Percentiles rank a stretch among this genome's conserved stretches.
Evolutionary conservation across 2,113 vertebrate species (phyloP).

Genomic region (Archilochus colubris): DNA sequence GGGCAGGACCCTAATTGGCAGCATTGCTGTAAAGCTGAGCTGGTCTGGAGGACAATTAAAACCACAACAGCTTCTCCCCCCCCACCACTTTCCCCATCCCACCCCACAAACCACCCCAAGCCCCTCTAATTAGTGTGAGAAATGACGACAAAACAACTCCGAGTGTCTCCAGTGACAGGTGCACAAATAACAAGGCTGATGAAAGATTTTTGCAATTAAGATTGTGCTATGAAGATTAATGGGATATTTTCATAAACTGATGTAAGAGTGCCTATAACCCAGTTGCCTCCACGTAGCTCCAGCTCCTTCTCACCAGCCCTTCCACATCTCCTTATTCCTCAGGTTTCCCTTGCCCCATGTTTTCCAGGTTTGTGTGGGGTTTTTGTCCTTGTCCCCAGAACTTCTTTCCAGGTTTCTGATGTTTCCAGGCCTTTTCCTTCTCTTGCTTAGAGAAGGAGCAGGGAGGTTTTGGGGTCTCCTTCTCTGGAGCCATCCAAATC

Average conservation of each 20-base stretch:
- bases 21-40: conserved; percentile 1
- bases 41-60: conserved; percentile 48
- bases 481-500: too few species aligned
- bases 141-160: conserved; percentile 69
- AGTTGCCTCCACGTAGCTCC: neutral
- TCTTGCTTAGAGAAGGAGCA: neutral
- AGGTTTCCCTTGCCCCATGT: neutral
- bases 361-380: neutral
- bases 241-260: conserved; percentile 75
- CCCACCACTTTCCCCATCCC: neutral
- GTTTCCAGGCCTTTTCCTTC: neutral
- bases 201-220: conserved; percentile 80
- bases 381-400: neutral
- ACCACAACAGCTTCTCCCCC: neutral
- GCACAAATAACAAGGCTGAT: conserved; percentile 76
- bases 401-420: neutral
- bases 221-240: conserved; percentile 77
- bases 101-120: conserved; percentile 48
- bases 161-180: conserved; percentile 76
- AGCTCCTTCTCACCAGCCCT: neutral
- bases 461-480: too few species aligned
- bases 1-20: conserved; percentile 57
- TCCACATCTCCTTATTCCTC: neutral
- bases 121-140: conserved; percentile 77
- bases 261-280: conserved; percentile 67